Percentiles rank a stretch among this genome's conserved stretches.
These are phyloP conservation scores for Heloderma charlesbogerti DNA, from an alignment of 2,113 vertebrate genomes.

Conservation along the genomic window DNA sequence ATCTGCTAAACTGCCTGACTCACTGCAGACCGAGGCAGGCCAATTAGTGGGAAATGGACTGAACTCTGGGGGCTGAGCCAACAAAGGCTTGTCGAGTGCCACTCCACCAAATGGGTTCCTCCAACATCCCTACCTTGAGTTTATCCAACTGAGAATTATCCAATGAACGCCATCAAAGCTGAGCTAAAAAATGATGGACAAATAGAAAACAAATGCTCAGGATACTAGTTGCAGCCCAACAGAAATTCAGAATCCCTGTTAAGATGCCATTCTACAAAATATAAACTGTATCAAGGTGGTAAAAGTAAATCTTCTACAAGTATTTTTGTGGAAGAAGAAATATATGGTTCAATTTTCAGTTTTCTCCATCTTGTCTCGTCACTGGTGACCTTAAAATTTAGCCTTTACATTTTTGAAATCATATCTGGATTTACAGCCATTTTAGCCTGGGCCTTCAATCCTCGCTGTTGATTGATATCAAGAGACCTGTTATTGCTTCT, in stretches of 20 bases:
- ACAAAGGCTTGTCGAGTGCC: too few species aligned
- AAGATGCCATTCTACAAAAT: conserved; percentile 6
- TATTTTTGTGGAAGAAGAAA: conserved; percentile 17
- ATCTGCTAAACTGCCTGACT: too few species aligned
- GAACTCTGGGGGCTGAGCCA: too few species aligned
- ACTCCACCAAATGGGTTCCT: too few species aligned
- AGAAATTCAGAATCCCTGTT: neutral
- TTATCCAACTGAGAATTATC: neutral
- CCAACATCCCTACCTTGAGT: too few species aligned
- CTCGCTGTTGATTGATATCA: conserved; percentile 6
- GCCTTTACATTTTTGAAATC: conserved; percentile 2
- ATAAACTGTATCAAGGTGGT: neutral
- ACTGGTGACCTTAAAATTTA: neutral
- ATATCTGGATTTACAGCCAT: conserved; percentile 31
- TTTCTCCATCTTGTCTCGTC: neutral
- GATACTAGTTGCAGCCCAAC: neutral
- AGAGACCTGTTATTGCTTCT: conserved; percentile 33
- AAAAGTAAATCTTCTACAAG: neutral
- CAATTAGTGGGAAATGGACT: too few species aligned
- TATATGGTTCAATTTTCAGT: fast-evolving
- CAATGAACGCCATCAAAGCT: neutral
- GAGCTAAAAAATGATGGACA: neutral
- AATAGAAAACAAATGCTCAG: neutral
- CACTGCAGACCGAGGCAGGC: too few species aligned
- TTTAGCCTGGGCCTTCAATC: conserved; percentile 46